Conservation (phyloP, 1,140 invertebrate genomes). For the Hetaerina americana region DNA sequence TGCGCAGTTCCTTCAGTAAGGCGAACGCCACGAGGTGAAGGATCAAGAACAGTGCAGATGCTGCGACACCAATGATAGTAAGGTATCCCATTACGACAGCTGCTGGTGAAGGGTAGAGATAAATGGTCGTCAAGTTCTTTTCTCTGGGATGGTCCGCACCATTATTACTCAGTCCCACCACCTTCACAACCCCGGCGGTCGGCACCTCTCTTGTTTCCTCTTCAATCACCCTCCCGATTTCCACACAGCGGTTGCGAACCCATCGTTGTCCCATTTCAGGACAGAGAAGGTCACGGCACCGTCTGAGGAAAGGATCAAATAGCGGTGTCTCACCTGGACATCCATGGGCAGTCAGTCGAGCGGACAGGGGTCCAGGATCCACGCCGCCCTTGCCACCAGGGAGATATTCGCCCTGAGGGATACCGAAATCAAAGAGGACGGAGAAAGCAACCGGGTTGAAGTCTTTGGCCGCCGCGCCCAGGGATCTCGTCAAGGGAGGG, state of each 20-base stretch:
- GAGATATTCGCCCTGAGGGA: constrained; percentile 14
- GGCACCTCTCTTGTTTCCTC: too few species aligned
- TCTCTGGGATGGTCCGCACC: neutral
- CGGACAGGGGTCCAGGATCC: neutral
- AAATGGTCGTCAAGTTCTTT: neutral
- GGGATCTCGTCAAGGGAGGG: constrained; percentile 16
- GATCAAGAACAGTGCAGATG: constrained; percentile 34
- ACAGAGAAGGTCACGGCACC: constrained; percentile 29
- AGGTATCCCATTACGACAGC: constrained; percentile 28
- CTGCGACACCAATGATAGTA: constrained; percentile 29
- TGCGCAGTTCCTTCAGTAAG: constrained; percentile 33
- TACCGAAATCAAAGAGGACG: constrained; percentile 35
- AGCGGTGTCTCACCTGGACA: constrained; percentile 20
- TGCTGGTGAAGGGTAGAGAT: neutral
- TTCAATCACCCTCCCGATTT: too few species aligned
- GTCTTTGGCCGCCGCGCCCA: constrained; percentile 18
- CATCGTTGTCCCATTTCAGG: constrained; percentile 11
- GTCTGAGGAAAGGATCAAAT: constrained; percentile 39
- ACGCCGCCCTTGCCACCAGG: neutral
- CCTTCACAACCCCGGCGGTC: neutral
- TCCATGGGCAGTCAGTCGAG: constrained; percentile 9
- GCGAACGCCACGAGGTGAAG: constrained; percentile 33
- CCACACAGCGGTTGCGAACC: neutral
- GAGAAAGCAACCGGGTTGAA: constrained; percentile 34
- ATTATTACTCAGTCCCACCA: neutral